Evolutionary conservation across 2,797 vertebrate species (phyloP).

Genomic region (Psittacula echo): DNA sequence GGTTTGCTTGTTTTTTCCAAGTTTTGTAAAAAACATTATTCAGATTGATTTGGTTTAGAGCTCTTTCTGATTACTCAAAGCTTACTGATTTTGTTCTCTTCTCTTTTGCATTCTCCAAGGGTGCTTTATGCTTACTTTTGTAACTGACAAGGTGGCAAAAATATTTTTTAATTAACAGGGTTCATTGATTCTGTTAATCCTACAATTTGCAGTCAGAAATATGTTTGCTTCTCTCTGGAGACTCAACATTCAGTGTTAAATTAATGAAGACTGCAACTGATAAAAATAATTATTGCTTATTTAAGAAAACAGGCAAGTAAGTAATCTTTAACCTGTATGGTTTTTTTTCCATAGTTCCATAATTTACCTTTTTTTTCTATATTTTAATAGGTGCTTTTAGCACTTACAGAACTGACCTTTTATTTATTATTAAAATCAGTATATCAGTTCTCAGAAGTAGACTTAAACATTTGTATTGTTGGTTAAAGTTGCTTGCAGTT

Average conservation of each 20-base stretch:
- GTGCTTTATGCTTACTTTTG: not conserved
- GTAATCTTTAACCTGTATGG: conserved; percentile 27
- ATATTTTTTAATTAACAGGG: not conserved
- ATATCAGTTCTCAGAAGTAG: not conserved
- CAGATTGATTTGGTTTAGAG: not conserved
- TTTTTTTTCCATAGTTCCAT: not conserved
- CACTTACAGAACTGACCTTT: not conserved
- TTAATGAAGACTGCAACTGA: not conserved
- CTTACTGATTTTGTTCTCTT: not conserved
- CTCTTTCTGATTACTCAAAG: not conserved
- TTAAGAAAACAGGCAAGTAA: not conserved
- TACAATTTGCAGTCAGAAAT: not conserved
- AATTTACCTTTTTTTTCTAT: not conserved
- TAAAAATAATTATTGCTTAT: not conserved
- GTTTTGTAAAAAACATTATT: not conserved
- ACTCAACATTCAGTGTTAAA: not conserved
- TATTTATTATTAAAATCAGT: not conserved
- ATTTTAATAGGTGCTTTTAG: not conserved
- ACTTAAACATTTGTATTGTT: not conserved
- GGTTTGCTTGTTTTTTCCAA: not conserved
- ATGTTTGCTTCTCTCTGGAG: not conserved
- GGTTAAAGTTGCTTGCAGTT: not conserved
- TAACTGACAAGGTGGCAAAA: conserved; percentile 1
- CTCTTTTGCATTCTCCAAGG: not conserved
- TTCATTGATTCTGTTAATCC: not conserved